Percentiles rank a stretch among this genome's conserved stretches.
Evolutionary conservation across 2,113 vertebrate species (phyloP).

Genomic region (Capricornis sumatraensis): DNA sequence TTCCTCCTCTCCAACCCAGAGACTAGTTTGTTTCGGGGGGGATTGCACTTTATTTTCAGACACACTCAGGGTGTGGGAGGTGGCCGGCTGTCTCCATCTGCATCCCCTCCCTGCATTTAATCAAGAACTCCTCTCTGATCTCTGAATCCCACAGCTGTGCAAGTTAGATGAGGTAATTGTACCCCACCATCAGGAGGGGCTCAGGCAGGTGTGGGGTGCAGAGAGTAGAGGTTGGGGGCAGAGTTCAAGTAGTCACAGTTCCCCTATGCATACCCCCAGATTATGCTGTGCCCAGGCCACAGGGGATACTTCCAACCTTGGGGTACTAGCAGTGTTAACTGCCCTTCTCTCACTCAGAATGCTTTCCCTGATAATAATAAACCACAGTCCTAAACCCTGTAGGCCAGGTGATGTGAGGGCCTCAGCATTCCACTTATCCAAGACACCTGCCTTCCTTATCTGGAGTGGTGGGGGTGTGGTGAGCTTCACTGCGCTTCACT

Average conservation of each 20-base stretch:
- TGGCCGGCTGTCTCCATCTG: background rate
- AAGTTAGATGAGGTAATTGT: background rate
- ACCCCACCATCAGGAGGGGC: background rate
- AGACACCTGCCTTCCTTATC: background rate
- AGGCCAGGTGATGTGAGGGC: too few species aligned
- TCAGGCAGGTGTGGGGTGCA: background rate
- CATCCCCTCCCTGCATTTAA: background rate
- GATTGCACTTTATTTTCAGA: slow-evolving; percentile 62
- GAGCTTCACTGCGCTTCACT: background rate
- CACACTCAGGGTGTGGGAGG: background rate
- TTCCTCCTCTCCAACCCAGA: background rate
- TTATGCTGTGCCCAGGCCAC: slow-evolving; percentile 14
- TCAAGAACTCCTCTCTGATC: background rate
- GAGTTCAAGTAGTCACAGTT: slow-evolving; percentile 64
- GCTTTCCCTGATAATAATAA: background rate
- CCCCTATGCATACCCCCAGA: background rate
- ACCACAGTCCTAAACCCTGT: background rate
- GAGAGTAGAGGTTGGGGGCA: background rate
- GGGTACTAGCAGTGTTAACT: background rate
- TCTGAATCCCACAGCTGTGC: background rate
- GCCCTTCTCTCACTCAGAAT: background rate
- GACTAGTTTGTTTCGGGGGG: background rate
- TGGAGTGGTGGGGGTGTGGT: background rate
- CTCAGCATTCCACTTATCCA: background rate
- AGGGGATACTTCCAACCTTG: background rate